Evolutionary conservation across 1,140 invertebrate genomes (phyloP), one percentile per base, ranked within the genome.

Genomic region (Eubasilissa regina): DNA sequence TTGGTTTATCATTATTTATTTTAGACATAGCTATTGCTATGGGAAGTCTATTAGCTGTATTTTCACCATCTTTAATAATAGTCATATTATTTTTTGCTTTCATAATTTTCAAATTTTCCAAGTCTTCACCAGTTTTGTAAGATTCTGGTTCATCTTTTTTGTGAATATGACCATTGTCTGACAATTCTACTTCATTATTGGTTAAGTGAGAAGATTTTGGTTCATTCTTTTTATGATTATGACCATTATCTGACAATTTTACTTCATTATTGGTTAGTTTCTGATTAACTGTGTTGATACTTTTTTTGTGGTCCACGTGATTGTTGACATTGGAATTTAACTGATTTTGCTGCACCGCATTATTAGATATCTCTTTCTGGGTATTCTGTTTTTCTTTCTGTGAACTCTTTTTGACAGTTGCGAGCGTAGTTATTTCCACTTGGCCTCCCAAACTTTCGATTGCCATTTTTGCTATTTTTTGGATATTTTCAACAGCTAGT

Each of bases 401-500:
- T 17, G 43, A 43, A 13, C 4, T 66, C 15, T 44, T 17, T 66
- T 66, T 66, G 35, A 47, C 35, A 45, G n/a, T 44, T 43, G 62
- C 7, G 62, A 44, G 62, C 17, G 62, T 66, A 44, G 62, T 66
- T 15, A 66, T 66, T 43, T 66, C 62, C 13, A 53, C 62, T 10
- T 72, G 44, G 17, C 64, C 80, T 43, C 77, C 76, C 35, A 89
- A 82, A 74, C 87, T 89, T 78, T 89, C 84, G 77, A 89, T 88
- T 7, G 89, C 88, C 53, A 88, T 84, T 78, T 88, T 85, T 11
- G 89, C 89, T 25, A 89, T 87, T 80, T 89, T 87, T 83, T 89
- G 86, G 47, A 89, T 89, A 83, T 87, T 89, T 84, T 89, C 88
- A 6, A 89, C 86, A 6, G 88, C 86, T 56, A 87, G 85, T 82